Evolutionary conservation across 53 echinoderm and acorn worm species (phyloP).

Genomic region (Patiria pectinifera): DNA sequence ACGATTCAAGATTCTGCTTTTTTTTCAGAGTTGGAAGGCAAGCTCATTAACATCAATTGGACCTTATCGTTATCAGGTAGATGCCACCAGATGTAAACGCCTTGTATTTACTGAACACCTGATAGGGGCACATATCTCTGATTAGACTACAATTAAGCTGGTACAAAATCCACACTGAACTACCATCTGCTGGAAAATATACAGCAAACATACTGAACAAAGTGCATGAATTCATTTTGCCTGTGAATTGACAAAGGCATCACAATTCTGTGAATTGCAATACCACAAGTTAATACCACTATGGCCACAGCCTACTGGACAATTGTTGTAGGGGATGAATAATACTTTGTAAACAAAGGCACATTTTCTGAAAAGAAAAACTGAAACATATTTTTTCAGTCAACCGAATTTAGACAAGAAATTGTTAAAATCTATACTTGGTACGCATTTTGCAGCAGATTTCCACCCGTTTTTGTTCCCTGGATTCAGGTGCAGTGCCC

Average conservation of each 20-base stretch:
- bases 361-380: too few species aligned
- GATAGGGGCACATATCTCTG: slow-evolving; percentile 42
- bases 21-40: neutral
- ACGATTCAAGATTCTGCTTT: slow-evolving; percentile 21
- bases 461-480: neutral
- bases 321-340: too few species aligned
- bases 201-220: neutral
- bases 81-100: slow-evolving; percentile 16
- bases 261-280: neutral
- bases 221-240: neutral
- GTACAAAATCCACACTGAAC: slow-evolving; percentile 48
- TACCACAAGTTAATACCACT: neutral
- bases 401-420: neutral
- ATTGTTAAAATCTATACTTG: neutral
- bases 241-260: neutral
- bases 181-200: slow-evolving; percentile 17
- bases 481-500: neutral
- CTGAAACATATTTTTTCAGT: neutral
- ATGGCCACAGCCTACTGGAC: too few species aligned
- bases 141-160: slow-evolving; percentile 41
- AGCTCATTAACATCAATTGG: slow-evolving; percentile 47
- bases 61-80: slow-evolving; percentile 18
- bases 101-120: slow-evolving; percentile 30
- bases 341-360: too few species aligned
- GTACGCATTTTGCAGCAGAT: neutral